A percentile compares a stretch with the other conserved stretches of the same genome.
phyloP scores from a whole-genome alignment of 2,113 vertebrate species.

The Chrysochloris asiatica region DNA sequence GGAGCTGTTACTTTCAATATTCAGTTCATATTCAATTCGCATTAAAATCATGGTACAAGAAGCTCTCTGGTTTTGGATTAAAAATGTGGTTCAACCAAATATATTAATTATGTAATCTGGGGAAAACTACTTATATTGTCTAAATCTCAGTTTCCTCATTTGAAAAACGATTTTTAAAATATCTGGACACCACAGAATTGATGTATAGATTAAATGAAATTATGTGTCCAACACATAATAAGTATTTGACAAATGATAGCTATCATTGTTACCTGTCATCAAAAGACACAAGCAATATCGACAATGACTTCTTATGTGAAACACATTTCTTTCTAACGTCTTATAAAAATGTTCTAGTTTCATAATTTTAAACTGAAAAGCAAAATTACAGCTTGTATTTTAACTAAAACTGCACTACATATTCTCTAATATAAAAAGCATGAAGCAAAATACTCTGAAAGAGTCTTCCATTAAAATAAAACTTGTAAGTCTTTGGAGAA shows the following conservation, averaged over 20 bases:
- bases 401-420: slow-evolving; percentile 45
- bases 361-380: slow-evolving; percentile 57
- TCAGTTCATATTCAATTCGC: slow-evolving; percentile 24
- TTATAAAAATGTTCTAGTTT: slow-evolving; percentile 1
- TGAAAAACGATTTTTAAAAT: slow-evolving; percentile 48
- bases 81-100: slow-evolving; percentile 42
- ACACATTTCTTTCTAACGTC: slow-evolving; percentile 49
- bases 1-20: neutral
- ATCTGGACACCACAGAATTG: slow-evolving; percentile 48
- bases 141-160: slow-evolving; percentile 29
- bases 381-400: slow-evolving; percentile 54
- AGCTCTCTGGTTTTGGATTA: neutral
- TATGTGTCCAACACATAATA: slow-evolving; percentile 31
- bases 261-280: slow-evolving; percentile 39
- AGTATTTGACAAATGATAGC: slow-evolving; percentile 22
- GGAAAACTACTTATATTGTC: slow-evolving; percentile 42
- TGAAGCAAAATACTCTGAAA: slow-evolving; percentile 51
- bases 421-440: slow-evolving; percentile 51
- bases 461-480: slow-evolving; percentile 54
- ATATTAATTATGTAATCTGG: neutral
- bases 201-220: slow-evolving; percentile 51
- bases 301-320: slow-evolving; percentile 25
- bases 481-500: neutral
- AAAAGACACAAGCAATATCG: slow-evolving; percentile 43
- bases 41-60: slow-evolving; percentile 36